Percentiles rank a stretch among this genome's conserved stretches.
These are phyloP conservation scores for Mesorhabditis spiculigera DNA, from an alignment of 2,888 invertebrate species.

Conservation along the genomic window DNA sequence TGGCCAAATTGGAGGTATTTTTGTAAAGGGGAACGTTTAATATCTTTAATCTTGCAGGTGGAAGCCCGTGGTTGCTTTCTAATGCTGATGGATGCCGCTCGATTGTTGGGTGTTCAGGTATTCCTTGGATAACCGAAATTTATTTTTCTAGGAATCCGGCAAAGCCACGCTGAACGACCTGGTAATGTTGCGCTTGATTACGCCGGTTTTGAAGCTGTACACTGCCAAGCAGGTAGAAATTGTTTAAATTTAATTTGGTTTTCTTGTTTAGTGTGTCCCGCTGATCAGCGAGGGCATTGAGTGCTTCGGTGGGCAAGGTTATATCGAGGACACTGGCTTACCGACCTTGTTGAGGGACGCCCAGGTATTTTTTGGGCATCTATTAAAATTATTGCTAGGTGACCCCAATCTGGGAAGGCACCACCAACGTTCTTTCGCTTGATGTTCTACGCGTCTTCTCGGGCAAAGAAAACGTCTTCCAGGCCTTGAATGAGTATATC, in stretches of 20 bases:
- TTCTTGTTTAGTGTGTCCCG: constrained; percentile 57
- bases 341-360: constrained; percentile 65
- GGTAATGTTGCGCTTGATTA: constrained; percentile 63
- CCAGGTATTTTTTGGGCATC: constrained; percentile 59
- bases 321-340: constrained; percentile 66
- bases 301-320: constrained; percentile 67
- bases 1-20: constrained; percentile 63
- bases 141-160: constrained; percentile 57
- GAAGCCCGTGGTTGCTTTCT: constrained; percentile 63
- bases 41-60: constrained; percentile 43
- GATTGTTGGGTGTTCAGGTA: constrained; percentile 60
- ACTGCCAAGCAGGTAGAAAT: constrained; percentile 63
- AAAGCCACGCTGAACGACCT: constrained; percentile 59
- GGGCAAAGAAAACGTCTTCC: constrained; percentile 61
- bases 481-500: constrained; percentile 57
- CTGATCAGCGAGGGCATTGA: constrained; percentile 65
- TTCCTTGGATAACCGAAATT: constrained; percentile 7
- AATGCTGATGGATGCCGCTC: constrained; percentile 63
- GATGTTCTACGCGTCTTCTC: constrained; percentile 64
- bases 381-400: constrained; percentile 57
- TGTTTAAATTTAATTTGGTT: not conserved
- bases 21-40: not conserved
- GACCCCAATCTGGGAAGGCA: constrained; percentile 67
- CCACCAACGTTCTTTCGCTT: constrained; percentile 65
- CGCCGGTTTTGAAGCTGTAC: constrained; percentile 65